A percentile compares a stretch with the other conserved stretches of the same genome.
Evolutionary conservation across 2,113 vertebrate species (phyloP).

Genomic region (Anarhynchus alexandrinus): DNA sequence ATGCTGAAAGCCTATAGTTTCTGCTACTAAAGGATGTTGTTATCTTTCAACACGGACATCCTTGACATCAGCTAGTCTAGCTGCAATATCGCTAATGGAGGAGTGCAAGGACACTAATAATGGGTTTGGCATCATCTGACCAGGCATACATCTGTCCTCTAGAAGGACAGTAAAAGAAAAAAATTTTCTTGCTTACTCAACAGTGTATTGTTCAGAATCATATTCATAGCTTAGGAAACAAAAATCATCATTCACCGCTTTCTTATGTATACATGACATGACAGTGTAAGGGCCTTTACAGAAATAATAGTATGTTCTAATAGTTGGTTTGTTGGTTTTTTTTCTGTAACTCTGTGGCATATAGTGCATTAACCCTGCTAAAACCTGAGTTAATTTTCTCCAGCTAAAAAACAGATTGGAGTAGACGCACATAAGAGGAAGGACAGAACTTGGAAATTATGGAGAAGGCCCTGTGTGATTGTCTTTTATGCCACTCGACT

Average conservation of each 20-base stretch:
- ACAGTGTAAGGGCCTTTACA: not conserved
- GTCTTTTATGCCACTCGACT: not conserved
- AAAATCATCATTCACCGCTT: not conserved
- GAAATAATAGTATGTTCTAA: not conserved
- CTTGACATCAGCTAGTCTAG: constrained; percentile 21
- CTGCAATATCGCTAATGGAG: constrained; percentile 22
- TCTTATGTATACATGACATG: not conserved
- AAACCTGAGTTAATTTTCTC: not conserved
- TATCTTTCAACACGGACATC: not conserved
- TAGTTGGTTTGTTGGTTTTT: not conserved
- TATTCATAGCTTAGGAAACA: not conserved
- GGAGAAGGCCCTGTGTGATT: not conserved
- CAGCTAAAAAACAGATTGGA: not conserved
- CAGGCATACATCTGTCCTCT: not conserved
- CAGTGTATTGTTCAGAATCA: not conserved
- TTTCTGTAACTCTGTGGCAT: not conserved
- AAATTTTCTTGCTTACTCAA: not conserved
- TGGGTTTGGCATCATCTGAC: not conserved
- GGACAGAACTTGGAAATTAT: not conserved
- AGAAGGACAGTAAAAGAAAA: not conserved
- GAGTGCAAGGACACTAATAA: not conserved
- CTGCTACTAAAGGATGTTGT: not conserved
- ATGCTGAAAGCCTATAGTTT: not conserved
- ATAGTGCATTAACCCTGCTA: not conserved
- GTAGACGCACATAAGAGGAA: not conserved